Evolutionary conservation across 2,888 invertebrate genomes (phyloP).

Genomic region (Eremobia ochroleuca): DNA sequence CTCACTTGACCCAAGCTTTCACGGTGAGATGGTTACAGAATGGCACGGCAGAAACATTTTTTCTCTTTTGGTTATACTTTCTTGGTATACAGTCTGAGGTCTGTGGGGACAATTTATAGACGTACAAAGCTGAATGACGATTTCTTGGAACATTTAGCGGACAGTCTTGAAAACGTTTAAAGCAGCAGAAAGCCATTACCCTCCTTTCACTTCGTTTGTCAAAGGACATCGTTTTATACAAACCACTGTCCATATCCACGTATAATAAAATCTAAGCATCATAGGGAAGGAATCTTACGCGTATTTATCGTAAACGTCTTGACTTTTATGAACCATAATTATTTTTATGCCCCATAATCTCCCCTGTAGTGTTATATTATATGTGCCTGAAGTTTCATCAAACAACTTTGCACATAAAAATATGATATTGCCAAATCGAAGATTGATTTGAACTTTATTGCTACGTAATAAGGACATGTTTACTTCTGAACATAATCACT

Average conservation of each 20-base stretch:
- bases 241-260: conserved; percentile 58
- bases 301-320: conserved; percentile 67
- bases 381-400: conserved; percentile 76
- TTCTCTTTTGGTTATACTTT: neutral
- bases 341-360: conserved; percentile 75
- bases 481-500: conserved; percentile 19
- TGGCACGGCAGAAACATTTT: neutral
- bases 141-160: conserved; percentile 2
- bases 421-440: conserved; percentile 51
- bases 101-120: neutral
- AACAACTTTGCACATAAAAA: conserved; percentile 66
- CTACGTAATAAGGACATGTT: conserved; percentile 41
- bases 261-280: conserved; percentile 62
- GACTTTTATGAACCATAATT: conserved; percentile 73
- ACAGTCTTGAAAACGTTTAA: conserved; percentile 34
- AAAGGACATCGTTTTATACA: conserved; percentile 52
- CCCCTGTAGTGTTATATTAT: too few relatives aligned
- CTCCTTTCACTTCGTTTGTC: conserved; percentile 57
- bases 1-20: too few relatives aligned
- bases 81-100: neutral
- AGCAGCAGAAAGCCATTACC: conserved; percentile 44
- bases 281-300: conserved; percentile 67
- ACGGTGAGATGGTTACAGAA: too few relatives aligned
- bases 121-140: neutral
- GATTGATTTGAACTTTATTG: conserved; percentile 64